Conservation (phyloP, 2,888 invertebrate genomes). For the Dioctria rufipes region DNA sequence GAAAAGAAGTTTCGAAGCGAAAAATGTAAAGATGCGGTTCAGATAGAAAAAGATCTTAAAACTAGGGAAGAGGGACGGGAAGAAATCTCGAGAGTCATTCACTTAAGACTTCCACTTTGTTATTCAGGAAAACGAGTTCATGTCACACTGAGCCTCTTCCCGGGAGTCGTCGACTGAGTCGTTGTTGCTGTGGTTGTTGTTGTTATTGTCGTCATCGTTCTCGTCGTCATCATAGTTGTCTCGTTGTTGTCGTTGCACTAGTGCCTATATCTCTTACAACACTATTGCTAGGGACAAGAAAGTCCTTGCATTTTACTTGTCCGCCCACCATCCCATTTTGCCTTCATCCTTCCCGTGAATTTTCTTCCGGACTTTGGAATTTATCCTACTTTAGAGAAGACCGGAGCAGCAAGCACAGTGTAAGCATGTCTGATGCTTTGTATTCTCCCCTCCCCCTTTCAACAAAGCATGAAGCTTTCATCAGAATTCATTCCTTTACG, state of each 20-base stretch:
- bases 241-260: not conserved
- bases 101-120: slow-evolving; percentile 57
- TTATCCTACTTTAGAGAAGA: slow-evolving; percentile 20
- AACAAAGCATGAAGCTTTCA: not conserved
- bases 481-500: not conserved
- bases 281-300: not conserved
- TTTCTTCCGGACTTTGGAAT: slow-evolving; percentile 11
- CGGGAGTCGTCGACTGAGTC: slow-evolving; percentile 37
- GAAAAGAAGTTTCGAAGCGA: slow-evolving; percentile 47
- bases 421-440: slow-evolving; percentile 19
- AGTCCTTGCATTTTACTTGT: slow-evolving; percentile 41
- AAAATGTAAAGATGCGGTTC: slow-evolving; percentile 13
- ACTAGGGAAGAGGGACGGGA: slow-evolving; percentile 16
- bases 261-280: not conserved
- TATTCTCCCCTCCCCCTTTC: slow-evolving; percentile 6
- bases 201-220: too few relatives aligned
- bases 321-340: not conserved
- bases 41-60: slow-evolving; percentile 16
- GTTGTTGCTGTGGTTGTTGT: not conserved
- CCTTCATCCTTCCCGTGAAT: slow-evolving; percentile 5
- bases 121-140: slow-evolving; percentile 58
- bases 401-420: not conserved
- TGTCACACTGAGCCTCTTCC: slow-evolving; percentile 52
- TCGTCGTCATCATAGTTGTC: too few relatives aligned
- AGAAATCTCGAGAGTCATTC: slow-evolving; percentile 54